Evolutionary conservation across 2,888 invertebrate genomes (phyloP).

Genomic region (Merodon equestris): DNA sequence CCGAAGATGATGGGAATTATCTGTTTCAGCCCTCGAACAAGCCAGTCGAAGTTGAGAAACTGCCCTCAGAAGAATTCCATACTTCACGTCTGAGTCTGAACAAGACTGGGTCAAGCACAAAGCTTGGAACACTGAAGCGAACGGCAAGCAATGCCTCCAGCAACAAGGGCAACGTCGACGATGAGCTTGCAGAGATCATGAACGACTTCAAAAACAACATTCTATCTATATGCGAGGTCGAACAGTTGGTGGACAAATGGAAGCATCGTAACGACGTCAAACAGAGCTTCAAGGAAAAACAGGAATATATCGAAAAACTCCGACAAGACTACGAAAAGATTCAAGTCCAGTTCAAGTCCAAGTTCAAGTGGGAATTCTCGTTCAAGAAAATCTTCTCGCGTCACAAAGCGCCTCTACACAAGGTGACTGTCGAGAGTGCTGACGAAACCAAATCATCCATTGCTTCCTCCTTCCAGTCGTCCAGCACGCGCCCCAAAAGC

Average conservation of each 20-base stretch:
- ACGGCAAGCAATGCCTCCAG: constrained; percentile 77
- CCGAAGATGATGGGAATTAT: constrained; percentile 75
- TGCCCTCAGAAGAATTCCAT: constrained; percentile 49
- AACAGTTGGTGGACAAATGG: constrained; percentile 92
- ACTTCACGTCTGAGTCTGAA: constrained; percentile 70
- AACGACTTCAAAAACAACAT: constrained; percentile 94
- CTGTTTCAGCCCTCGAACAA: constrained; percentile 78
- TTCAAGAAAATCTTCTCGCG: constrained; percentile 88
- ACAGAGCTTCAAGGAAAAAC: constrained; percentile 90
- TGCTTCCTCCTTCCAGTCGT: constrained; percentile 75
- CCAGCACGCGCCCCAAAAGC: constrained; percentile 82
- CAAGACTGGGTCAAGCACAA: constrained; percentile 71
- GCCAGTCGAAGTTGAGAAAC: constrained; percentile 74
- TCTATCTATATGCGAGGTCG: constrained; percentile 90
- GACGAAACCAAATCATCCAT: constrained; percentile 78
- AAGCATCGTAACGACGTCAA: constrained; percentile 92
- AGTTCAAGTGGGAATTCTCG: constrained; percentile 88
- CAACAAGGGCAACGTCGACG: constrained; percentile 80
- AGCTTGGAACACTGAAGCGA: constrained; percentile 76
- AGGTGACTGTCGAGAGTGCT: constrained; percentile 70
- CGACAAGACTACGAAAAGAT: constrained; percentile 90
- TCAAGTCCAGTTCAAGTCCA: constrained; percentile 87
- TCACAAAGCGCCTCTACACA: constrained; percentile 79
- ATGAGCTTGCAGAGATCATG: constrained; percentile 91
- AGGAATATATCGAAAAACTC: constrained; percentile 89